Conservation (phyloP, 2,797 vertebrate genomes). For the Ammospiza maritima region DNA sequence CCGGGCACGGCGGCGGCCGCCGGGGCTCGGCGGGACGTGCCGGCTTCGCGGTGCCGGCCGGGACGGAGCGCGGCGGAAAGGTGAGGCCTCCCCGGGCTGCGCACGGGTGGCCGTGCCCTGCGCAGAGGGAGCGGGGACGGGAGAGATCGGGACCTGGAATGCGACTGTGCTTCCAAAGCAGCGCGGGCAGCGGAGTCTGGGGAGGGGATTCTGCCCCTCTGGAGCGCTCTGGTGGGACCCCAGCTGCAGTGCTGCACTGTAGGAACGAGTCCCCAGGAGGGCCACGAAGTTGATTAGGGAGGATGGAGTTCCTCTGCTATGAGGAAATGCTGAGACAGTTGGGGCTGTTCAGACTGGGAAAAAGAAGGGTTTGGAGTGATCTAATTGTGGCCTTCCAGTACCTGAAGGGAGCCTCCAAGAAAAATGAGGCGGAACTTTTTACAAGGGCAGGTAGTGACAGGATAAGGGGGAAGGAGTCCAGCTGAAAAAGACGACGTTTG, state of each 20-base stretch:
- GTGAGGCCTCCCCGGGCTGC: not conserved
- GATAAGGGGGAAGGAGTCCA: not conserved
- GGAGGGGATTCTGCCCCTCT: not conserved
- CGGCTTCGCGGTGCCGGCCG: not conserved
- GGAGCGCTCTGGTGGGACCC: not conserved
- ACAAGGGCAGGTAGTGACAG: not conserved
- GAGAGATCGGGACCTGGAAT: fast-evolving
- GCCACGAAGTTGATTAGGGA: not conserved
- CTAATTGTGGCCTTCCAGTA: not conserved
- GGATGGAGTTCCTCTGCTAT: not conserved
- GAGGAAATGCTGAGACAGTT: not conserved
- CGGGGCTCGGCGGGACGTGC: too few species aligned
- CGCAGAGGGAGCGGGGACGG: fast-evolving
- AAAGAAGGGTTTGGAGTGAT: not conserved
- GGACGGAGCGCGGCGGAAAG: not conserved
- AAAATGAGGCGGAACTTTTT: not conserved
- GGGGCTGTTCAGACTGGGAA: not conserved
- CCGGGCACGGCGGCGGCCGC: not conserved
- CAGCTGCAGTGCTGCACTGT: not conserved
- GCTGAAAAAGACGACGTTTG: not conserved
- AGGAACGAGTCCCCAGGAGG: fast-evolving
- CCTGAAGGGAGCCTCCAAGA: not conserved
- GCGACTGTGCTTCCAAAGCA: not conserved
- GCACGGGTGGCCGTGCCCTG: fast-evolving
- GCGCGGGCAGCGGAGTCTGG: not conserved